phyloP scores from a whole-genome alignment of 2,113 vertebrate species.

The Periophthalmus modestus region DNA sequence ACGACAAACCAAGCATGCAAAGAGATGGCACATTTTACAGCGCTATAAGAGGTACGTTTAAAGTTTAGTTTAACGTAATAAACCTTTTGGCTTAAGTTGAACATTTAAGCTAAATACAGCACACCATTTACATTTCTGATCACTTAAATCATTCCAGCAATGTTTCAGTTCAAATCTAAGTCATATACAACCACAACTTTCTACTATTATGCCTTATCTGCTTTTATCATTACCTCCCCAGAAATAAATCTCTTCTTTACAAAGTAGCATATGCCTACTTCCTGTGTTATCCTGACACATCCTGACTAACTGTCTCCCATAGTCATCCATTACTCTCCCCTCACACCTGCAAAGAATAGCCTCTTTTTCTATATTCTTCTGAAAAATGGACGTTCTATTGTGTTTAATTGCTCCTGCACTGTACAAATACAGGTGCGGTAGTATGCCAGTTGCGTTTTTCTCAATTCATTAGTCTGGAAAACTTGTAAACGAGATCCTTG shows the following conservation, averaged over 20 bases:
- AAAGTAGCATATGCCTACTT: background rate
- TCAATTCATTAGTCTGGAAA: no score
- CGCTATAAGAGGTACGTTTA: background rate
- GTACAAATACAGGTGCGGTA: background rate
- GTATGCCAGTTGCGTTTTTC: background rate
- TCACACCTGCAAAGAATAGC: background rate
- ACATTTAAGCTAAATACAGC: background rate
- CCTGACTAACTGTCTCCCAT: background rate
- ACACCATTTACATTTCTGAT: background rate
- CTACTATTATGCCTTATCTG: background rate
- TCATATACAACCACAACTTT: background rate
- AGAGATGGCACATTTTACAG: background rate
- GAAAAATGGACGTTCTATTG: background rate
- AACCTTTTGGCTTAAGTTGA: no score
- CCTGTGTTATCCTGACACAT: background rate
- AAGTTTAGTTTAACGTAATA: no score
- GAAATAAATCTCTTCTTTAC: background rate
- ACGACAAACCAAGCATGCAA: background rate
- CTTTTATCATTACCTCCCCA: background rate
- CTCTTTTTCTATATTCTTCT: background rate
- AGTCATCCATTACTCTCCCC: background rate
- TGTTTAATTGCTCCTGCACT: background rate
- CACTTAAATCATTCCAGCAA: background rate
- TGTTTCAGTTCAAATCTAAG: no score
- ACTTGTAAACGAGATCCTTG: no score